phyloP scores from a whole-genome alignment of 2,888 invertebrate genomes.

The Agrotis segetum region DNA sequence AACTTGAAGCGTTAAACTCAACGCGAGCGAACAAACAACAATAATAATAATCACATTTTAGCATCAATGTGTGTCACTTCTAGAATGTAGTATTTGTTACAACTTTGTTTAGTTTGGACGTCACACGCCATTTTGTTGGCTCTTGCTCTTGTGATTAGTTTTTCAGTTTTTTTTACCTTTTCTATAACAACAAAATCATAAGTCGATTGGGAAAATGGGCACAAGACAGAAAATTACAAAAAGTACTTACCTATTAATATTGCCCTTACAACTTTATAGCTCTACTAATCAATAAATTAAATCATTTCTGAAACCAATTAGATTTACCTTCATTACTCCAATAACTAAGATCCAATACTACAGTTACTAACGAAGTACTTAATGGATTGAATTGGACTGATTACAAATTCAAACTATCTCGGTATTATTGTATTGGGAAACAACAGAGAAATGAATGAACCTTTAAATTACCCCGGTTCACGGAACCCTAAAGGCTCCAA shows the following conservation, averaged over 20 bases:
- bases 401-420: constrained; percentile 10
- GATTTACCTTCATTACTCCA: neutral
- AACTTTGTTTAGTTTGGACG: constrained; percentile 26
- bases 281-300: neutral
- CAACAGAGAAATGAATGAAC: constrained; percentile 12
- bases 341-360: constrained; percentile 17
- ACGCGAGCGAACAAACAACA: constrained; percentile 78
- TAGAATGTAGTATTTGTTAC: constrained; percentile 53
- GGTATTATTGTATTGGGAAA: neutral
- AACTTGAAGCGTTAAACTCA: constrained; percentile 85
- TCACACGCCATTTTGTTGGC: constrained; percentile 4
- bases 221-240: neutral
- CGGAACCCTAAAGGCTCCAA: constrained; percentile 25
- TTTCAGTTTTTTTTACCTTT: too few species aligned
- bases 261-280: neutral
- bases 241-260: neutral
- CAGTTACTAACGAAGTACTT: constrained; percentile 3
- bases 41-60: constrained; percentile 77
- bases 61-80: constrained; percentile 69
- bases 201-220: too few species aligned
- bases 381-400: constrained; percentile 1
- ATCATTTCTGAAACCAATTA: constrained; percentile 8
- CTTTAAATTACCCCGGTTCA: constrained; percentile 16
- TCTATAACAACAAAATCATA: too few species aligned
- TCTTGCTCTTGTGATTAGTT: neutral